phyloP scores from a whole-genome alignment of 2,797 vertebrate genomes.

The Megaceryle alcyon region DNA sequence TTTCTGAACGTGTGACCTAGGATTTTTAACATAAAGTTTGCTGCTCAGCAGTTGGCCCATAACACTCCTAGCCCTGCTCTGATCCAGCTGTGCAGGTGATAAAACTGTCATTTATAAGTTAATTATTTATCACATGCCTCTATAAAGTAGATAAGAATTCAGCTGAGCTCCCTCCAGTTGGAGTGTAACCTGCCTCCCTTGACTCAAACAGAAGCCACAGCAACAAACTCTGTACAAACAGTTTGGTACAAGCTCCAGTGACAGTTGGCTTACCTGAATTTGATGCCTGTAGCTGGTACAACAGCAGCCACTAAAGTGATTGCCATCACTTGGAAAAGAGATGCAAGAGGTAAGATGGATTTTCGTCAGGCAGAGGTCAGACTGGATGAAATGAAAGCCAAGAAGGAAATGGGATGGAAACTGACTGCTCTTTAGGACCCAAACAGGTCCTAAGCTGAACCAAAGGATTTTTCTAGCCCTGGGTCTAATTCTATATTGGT shows the following conservation, averaged over 20 bases:
- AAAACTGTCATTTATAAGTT: slow-evolving; percentile 47
- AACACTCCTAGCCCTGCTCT: not conserved
- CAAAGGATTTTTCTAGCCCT: not conserved
- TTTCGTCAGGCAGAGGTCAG: not conserved
- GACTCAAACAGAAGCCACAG: not conserved
- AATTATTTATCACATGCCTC: slow-evolving; percentile 74
- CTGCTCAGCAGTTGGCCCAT: not conserved
- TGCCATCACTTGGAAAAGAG: not conserved
- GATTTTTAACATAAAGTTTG: not conserved
- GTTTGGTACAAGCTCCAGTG: not conserved
- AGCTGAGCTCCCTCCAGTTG: slow-evolving; percentile 41
- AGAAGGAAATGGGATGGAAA: not conserved
- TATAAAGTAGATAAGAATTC: slow-evolving; percentile 57
- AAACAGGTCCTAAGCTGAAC: not conserved
- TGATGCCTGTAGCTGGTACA: not conserved
- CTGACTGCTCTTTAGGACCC: not conserved
- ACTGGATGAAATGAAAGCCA: not conserved
- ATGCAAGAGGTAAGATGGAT: not conserved
- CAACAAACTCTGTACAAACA: not conserved
- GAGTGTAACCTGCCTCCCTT: not conserved
- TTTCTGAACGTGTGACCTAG: not conserved
- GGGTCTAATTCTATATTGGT: not conserved
- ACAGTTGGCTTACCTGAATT: not conserved
- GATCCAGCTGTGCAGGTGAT: not conserved
- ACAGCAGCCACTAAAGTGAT: not conserved